Evolutionary conservation across 2,113 vertebrate genomes (phyloP), one percentile per base, ranked within the genome.

Genomic region (Mesoclemmys tuberculata): DNA sequence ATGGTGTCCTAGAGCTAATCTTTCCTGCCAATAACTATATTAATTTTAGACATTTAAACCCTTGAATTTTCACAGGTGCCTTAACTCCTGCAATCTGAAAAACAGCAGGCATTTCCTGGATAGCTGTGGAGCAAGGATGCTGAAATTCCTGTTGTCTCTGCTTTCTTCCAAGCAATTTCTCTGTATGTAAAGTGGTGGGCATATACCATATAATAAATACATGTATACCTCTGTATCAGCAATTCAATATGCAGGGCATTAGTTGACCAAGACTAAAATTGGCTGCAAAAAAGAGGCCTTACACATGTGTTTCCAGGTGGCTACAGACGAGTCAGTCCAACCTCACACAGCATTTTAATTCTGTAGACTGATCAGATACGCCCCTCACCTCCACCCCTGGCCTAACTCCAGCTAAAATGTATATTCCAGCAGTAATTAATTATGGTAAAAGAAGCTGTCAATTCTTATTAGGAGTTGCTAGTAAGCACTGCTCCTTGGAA

Each of bases 401-500:
- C 31, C 4, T 29, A 80, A n/a, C 80, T 27, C 18, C 1, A 79
- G 52, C 54, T 38, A 54, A n/a, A 31, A 95, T 68, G 61, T 1
- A 14, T 24, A 52, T 41, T 82, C 90, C 2, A 4, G 41, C 52
- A 88, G 74, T 61, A 94, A 85, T 74, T 24, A 5, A 85, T 52
- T 68, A 52, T 4, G 10, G n/a, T 3, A 19, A 93, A 93, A 94
- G 56, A 94, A 92, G 95, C 18, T 84, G 61, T 83, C 56, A 79
- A 80, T 77, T 90, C 81, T 94, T 26, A 1, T 90, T 85, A 87
- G 87, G 49, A 56, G n/a, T 16, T 93, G 89, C 87, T 41, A 91
- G 90, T 55, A 95, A 97, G 95, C 80, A 88, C 10, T 80, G 55
- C 80, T 93, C 84, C 80, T 94, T 56, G 52, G 77, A 85, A 48